Percentiles rank a stretch among this genome's conserved stretches.
Conservation (phyloP, 1,140 invertebrate species). For the Wasmannia auropunctata region DNA sequence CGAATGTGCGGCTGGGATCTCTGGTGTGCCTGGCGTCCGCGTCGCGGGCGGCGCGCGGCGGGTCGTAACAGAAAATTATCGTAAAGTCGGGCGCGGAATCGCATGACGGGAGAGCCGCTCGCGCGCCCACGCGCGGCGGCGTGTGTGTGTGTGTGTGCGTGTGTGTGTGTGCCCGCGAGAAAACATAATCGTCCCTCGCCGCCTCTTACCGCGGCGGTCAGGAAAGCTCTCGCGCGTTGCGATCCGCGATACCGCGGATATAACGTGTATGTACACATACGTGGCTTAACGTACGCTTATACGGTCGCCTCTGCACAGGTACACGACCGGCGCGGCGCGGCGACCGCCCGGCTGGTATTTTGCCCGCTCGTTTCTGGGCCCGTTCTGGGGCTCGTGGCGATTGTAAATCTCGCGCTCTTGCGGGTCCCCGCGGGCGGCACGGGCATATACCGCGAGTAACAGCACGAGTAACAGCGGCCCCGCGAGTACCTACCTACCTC, state of each 20-base stretch:
- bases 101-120: constrained; percentile 32
- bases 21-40: constrained; percentile 2
- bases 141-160: too few species aligned
- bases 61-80: constrained; percentile 48
- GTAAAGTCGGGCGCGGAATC: constrained; percentile 42
- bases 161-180: constrained; percentile 2
- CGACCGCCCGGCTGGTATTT: constrained; percentile 64
- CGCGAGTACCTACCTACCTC: constrained; percentile 74
- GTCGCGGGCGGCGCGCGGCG: background rate
- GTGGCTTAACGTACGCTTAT: background rate
- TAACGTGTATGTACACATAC: background rate
- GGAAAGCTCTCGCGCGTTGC: constrained; percentile 5
- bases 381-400: constrained; percentile 67
- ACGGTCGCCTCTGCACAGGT: constrained; percentile 36
- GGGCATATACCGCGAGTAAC: constrained; percentile 65
- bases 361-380: constrained; percentile 59
- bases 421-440: constrained; percentile 66
- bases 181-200: constrained; percentile 7
- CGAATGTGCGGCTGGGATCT: background rate
- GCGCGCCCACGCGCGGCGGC: constrained; percentile 63
- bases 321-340: constrained; percentile 16
- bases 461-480: constrained; percentile 68
- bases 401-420: constrained; percentile 78
- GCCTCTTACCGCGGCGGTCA: background rate
- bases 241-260: constrained; percentile 29